These are phyloP conservation scores for Cavia aperea DNA, from an alignment of 2,113 vertebrate genomes.

Conservation along the genomic window DNA sequence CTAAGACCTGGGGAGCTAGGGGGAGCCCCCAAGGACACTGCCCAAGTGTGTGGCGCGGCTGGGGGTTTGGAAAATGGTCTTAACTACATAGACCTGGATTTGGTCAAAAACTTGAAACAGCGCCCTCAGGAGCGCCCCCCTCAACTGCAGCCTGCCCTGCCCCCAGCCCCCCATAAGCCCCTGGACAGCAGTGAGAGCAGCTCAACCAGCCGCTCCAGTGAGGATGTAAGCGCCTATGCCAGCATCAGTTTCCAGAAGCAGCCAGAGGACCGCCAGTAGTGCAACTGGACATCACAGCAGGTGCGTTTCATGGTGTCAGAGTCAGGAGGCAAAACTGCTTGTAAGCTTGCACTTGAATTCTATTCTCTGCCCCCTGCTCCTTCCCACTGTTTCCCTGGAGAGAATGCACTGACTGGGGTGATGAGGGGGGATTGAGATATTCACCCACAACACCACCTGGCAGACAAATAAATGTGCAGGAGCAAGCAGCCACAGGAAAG, in stretches of 20 bases:
- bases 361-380: neutral
- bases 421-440: neutral
- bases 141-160: conserved; percentile 58
- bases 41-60: conserved; percentile 45
- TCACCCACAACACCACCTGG: neutral
- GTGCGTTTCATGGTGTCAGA: conserved; percentile 71
- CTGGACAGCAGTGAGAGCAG: conserved; percentile 60
- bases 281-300: conserved; percentile 75
- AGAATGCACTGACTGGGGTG: neutral
- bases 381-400: neutral
- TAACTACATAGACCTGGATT: conserved; percentile 90
- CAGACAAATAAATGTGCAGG: neutral
- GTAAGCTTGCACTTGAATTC: neutral
- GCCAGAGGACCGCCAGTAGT: conserved; percentile 77
- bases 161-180: conserved; percentile 67
- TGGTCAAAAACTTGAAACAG: conserved; percentile 79
- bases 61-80: conserved; percentile 79
- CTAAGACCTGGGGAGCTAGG: conserved; percentile 76
- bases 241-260: conserved; percentile 88
- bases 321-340: conserved; percentile 21
- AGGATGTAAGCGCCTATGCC: conserved; percentile 84
- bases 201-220: conserved; percentile 72
- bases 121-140: conserved; percentile 66
- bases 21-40: conserved; percentile 54
- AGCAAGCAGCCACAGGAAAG: neutral